Conservation (phyloP, 1,140 invertebrate genomes). For the Ceratina australensis region DNA sequence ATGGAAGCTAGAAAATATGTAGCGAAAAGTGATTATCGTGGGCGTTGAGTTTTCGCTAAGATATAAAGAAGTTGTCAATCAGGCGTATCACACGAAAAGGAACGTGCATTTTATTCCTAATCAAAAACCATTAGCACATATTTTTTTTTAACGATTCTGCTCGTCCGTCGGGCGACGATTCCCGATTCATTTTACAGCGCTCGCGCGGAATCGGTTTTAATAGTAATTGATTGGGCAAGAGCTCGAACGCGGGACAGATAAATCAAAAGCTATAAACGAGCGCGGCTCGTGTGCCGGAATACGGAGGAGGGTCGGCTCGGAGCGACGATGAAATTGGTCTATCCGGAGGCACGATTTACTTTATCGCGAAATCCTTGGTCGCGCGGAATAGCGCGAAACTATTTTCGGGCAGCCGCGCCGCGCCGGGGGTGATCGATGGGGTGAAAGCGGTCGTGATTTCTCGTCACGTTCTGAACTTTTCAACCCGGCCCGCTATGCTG, state of each 20-base stretch:
- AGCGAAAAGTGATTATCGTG: too few relatives aligned
- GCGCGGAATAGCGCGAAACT: conserved; percentile 13
- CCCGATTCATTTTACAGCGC: neutral
- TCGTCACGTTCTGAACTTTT: conserved; percentile 50
- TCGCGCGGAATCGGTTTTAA: neutral
- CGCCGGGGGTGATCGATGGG: conserved; percentile 34
- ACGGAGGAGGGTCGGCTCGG: neutral
- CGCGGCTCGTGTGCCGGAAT: neutral
- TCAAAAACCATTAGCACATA: too few relatives aligned
- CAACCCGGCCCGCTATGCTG: conserved; percentile 7
- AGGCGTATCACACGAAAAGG: too few relatives aligned
- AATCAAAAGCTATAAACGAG: conserved; percentile 9
- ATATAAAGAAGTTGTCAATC: too few relatives aligned
- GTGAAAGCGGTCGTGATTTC: conserved; percentile 44
- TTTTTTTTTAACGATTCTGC: too few relatives aligned
- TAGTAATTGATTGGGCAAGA: neutral
- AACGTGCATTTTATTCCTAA: too few relatives aligned
- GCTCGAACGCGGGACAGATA: neutral
- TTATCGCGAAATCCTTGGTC: conserved; percentile 19
- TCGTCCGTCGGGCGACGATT: neutral
- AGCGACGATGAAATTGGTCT: conserved; percentile 17
- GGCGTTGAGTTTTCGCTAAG: too few relatives aligned
- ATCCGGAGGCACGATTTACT: conserved; percentile 16
- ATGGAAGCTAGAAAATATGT: too few relatives aligned
- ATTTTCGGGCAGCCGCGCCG: conserved; percentile 17